Evolutionary conservation across 2,797 vertebrate genomes (phyloP), one percentile per base, ranked within the genome.

Genomic region (Hyperoplus immaculatus): DNA sequence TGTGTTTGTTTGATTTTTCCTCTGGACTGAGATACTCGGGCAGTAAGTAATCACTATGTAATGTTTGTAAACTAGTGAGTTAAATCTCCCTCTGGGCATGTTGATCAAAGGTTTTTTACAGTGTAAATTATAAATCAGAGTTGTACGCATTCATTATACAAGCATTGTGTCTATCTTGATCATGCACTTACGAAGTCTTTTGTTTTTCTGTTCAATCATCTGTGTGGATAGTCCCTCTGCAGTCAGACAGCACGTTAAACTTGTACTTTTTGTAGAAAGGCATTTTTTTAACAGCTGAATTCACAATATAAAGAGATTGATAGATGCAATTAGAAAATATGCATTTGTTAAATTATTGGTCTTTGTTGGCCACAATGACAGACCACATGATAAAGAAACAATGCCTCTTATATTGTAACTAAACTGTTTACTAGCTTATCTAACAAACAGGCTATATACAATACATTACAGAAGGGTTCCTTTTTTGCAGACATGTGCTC

Each of bases 111-210:
- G 72, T 88, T 76, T 75, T 53, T 72, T 85, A 62, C 51, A 72
- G 69, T 72, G 67, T 88, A 74, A 90, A 89, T 78, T 78, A 82
- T 89, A 76, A 80, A 83, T 85, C 63, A 82, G 55, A 65, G 38
- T 63, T 85, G 29, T 67, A 69, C 83, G 56, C 50, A 55, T 67
- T 84, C 29, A 36, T 75, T 71, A 58, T 10, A 50, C 71, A 68
- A 55, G 39, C 21, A 56, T 16, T 47, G 21, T 46, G 41, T 58
- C 36, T 13, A 41, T 66, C 11, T 45, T 46, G 42, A 82, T 58
- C 66, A 53, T 47, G 36, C 39, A 11, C 47, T 60, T 63, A 12
- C 13, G 50, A 18, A n/a, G 6, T 41, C n/a, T 54, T 86, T 77
- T 49, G 38, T 73, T 77, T 74, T 80, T 71, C 55, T 59, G 12